Percentiles rank a stretch among this genome's conserved stretches.
Conservation (phyloP, 1,140 invertebrate genomes). For the Euwallacea fornicatus region DNA sequence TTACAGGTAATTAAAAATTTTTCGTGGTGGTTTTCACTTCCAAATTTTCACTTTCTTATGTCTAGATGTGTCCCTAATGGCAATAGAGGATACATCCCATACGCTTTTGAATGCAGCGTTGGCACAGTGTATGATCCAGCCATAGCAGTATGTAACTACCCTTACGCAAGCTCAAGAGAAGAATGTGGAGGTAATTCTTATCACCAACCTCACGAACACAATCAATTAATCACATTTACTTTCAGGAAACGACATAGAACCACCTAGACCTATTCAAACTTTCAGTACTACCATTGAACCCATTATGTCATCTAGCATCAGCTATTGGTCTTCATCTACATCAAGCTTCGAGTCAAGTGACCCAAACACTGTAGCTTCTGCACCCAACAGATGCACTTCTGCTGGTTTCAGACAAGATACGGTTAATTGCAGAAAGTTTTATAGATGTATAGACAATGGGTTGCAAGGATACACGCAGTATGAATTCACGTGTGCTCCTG, state of each 20-base stretch:
- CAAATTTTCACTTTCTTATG: slow-evolving; percentile 39
- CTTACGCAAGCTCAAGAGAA: slow-evolving; percentile 56
- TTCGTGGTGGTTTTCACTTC: slow-evolving; percentile 40
- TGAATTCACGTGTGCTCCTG: slow-evolving; percentile 65
- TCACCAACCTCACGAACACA: background rate
- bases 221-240: background rate
- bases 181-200: slow-evolving; percentile 52
- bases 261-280: slow-evolving; percentile 34
- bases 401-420: slow-evolving; percentile 62
- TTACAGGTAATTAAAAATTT: slow-evolving; percentile 51
- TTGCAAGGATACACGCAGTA: slow-evolving; percentile 58
- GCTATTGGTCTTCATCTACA: background rate
- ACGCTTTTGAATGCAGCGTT: slow-evolving; percentile 68
- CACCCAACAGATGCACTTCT: slow-evolving; percentile 52
- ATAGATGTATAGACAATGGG: slow-evolving; percentile 57
- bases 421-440: slow-evolving; percentile 66
- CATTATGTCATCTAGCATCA: background rate
- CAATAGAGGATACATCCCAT: slow-evolving; percentile 46
- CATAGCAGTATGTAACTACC: slow-evolving; percentile 68
- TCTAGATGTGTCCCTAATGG: slow-evolving; percentile 43
- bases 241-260: slow-evolving; percentile 16
- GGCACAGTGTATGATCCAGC: slow-evolving; percentile 72
- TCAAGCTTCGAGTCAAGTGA: background rate
- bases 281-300: slow-evolving; percentile 26
- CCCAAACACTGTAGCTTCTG: slow-evolving; percentile 24